Evolutionary conservation across 2,113 vertebrate genomes (phyloP).

Genomic region (Cyphomyrus plagiostoma): DNA sequence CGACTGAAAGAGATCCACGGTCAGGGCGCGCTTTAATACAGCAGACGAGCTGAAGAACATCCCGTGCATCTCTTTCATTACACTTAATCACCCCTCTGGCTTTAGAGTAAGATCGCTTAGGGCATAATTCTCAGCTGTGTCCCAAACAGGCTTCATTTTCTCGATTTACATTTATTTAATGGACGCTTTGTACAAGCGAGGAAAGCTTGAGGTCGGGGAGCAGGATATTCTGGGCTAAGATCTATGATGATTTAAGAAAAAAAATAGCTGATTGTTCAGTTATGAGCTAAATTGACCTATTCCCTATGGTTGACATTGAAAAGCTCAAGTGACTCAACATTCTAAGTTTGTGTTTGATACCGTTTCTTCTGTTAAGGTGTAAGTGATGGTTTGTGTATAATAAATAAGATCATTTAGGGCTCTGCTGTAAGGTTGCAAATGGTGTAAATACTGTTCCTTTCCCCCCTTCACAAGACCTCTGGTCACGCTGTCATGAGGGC

Average conservation of each 20-base stretch:
- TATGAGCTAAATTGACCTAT: not conserved
- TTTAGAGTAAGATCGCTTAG: not conserved
- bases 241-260: not conserved
- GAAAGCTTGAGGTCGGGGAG: not conserved
- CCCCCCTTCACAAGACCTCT: not conserved
- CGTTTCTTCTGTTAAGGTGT: not conserved
- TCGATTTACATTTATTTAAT: not conserved
- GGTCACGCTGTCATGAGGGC: not conserved
- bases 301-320: not conserved
- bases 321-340: not conserved
- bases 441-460: not conserved
- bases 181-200: not conserved
- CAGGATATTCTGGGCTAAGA: not conserved
- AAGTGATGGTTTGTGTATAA: not conserved
- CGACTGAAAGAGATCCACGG: conserved; percentile 38
- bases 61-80: not conserved
- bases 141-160: not conserved
- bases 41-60: not conserved
- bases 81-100: not conserved
- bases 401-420: not conserved
- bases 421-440: not conserved
- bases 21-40: not conserved
- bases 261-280: not conserved
- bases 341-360: not conserved
- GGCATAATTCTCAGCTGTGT: not conserved